A percentile compares a stretch with the other conserved stretches of the same genome.
These are phyloP conservation scores for Addax nasomaculatus DNA, from an alignment of 2,113 vertebrate genomes.

Conservation along the genomic window DNA sequence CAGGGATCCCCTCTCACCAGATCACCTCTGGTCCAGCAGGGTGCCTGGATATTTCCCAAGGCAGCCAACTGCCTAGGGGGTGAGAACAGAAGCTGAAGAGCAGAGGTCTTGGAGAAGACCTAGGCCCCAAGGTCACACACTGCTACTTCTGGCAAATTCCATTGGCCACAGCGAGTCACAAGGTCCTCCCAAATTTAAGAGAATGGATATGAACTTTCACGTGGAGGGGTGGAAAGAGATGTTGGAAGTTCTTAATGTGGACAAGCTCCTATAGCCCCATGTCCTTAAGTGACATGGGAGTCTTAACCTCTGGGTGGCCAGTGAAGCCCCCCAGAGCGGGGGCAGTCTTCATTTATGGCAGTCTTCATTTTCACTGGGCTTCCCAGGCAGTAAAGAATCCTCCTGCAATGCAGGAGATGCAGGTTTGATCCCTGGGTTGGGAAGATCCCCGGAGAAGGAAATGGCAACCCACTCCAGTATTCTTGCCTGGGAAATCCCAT, in stretches of 20 bases:
- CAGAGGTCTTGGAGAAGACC: neutral
- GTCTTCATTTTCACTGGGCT: neutral
- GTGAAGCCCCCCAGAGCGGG: too few species aligned
- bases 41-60: neutral
- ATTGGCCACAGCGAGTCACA: neutral
- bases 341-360: neutral
- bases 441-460: neutral
- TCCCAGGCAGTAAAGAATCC: neutral
- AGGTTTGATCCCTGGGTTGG: neutral
- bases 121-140: neutral
- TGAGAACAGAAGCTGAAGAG: neutral
- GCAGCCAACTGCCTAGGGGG: neutral
- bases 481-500: neutral
- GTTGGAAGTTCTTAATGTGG: neutral
- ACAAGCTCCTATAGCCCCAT: too few species aligned
- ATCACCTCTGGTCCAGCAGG: neutral
- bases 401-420: neutral
- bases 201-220: neutral
- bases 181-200: neutral
- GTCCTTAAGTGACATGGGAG: neutral
- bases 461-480: neutral
- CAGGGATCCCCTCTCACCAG: neutral
- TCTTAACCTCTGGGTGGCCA: too few species aligned
- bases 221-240: neutral
- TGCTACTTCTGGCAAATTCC: neutral